phyloP scores from a whole-genome alignment of 2,797 vertebrate genomes.

The Sebastes diaconus region DNA sequence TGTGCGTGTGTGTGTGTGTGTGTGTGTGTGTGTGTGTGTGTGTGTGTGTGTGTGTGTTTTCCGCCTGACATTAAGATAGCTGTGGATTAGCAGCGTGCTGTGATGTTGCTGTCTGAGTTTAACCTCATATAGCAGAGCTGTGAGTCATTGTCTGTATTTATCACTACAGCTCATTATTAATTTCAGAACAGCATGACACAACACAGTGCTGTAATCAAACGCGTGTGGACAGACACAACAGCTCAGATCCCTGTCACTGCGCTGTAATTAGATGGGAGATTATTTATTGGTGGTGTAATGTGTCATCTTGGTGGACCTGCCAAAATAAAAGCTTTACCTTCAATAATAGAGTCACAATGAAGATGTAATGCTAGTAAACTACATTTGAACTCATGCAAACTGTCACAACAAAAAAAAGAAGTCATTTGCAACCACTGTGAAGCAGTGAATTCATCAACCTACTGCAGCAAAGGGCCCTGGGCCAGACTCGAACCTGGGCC shows the following conservation, averaged over 20 bases:
- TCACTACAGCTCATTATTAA: constrained; percentile 25
- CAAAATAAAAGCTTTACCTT: constrained; percentile 25
- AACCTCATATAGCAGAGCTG: constrained; percentile 39
- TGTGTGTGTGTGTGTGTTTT: neutral
- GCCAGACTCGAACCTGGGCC: no score
- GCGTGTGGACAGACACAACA: constrained; percentile 10
- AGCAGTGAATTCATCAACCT: neutral
- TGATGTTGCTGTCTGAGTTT: constrained; percentile 16
- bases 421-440: neutral
- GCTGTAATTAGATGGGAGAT: constrained; percentile 24
- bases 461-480: neutral
- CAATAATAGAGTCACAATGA: neutral
- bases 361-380: neutral
- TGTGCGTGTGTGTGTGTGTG: no score
- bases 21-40: neutral
- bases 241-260: constrained; percentile 13
- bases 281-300: constrained; percentile 21
- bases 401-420: neutral
- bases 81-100: constrained; percentile 24
- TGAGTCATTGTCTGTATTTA: constrained; percentile 55
- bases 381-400: neutral
- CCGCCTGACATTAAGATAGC: neutral
- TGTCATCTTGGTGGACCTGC: neutral
- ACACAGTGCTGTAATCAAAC: constrained; percentile 33
- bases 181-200: constrained; percentile 38